Base-by-base conservation (phyloP, 1,140 invertebrate species). In the Drosophila nigrodunni region DNA sequence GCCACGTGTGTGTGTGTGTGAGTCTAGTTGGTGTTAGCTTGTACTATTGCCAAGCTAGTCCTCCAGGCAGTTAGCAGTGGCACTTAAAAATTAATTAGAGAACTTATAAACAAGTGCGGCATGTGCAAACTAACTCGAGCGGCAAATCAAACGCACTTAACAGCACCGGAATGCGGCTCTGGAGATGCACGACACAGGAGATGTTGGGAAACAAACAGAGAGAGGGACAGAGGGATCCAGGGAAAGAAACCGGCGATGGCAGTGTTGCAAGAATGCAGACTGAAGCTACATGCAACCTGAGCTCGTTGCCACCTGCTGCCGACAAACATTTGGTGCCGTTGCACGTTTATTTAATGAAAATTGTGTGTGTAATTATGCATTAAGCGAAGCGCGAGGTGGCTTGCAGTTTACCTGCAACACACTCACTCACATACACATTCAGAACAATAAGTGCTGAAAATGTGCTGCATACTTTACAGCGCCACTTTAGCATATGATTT, bases 31-130 rank as follows among this genome's bases (percentile, higher is more conserved):
- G 30, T 68, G 65, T 58, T 72, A 37, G 62, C 61, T 50, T 35
- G 7, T 30, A 70, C 50, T 60, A 54, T 35, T 35, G 50, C 50
- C 50, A 37, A 37, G 50, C 50, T 15, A 88, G 83, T 87, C 71
- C 83, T 82, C 67, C 77, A 82, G 83, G 80, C 83, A 88, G 83
- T 83, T 87, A 83, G 83, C 83, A 80, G 70, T 69, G 74, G 83
- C 83, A 88, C 83, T 88, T 88, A 88, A 88, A 88, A 88, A 88
- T 89, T 88, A 88, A 88, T 88, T 88, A 88, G 83, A 88, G 83
- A 88, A 88, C 83, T 88, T 88, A 88, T 88, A 88, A 88, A 88
- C 83, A 88, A 88, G 83, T 83, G 85, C 83, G 75, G 83, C 83
- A 88, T 88, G 83, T 88, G 83, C 80, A 83, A 88, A 83, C 85